phyloP scores from a whole-genome alignment of 2,888 invertebrate genomes.

The Ichneumoninae sp. region DNA sequence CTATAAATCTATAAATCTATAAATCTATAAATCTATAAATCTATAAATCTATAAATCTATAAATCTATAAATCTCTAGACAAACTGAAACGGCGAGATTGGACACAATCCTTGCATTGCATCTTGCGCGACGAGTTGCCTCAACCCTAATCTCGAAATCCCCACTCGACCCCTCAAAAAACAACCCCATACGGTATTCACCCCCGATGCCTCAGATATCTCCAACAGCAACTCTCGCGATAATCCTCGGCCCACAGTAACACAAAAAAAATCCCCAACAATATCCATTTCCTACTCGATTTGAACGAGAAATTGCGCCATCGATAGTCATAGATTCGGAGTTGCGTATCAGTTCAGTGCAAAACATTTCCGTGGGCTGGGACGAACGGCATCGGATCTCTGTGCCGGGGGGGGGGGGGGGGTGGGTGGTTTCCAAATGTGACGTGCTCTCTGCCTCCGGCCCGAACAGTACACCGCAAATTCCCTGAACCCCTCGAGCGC shows the following conservation, averaged over 20 bases:
- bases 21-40: no score
- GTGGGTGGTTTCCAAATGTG: background rate
- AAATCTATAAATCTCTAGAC: background rate
- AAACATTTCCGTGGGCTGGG: constrained; percentile 70
- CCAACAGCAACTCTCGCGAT: constrained; percentile 19
- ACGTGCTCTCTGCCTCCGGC: constrained; percentile 18
- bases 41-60: no score
- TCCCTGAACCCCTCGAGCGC: constrained; percentile 70
- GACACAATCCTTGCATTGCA: no score
- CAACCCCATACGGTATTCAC: no score
- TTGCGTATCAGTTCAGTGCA: constrained; percentile 71
- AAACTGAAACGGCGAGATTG: no score
- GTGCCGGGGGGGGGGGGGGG: background rate
- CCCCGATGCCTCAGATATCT: background rate
- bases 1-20: no score
- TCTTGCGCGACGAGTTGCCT: no score
- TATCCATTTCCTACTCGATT: constrained; percentile 40
- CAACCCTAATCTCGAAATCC: no score
- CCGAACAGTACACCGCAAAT: constrained; percentile 73
- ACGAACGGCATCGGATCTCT: background rate
- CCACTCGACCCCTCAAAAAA: no score
- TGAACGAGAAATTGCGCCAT: constrained; percentile 40
- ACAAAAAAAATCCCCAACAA: background rate
- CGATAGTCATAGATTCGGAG: background rate
- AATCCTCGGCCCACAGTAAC: constrained; percentile 23